These are phyloP conservation scores for Gymnarchus niloticus DNA, from an alignment of 2,113 vertebrate species.

Conservation along the genomic window DNA sequence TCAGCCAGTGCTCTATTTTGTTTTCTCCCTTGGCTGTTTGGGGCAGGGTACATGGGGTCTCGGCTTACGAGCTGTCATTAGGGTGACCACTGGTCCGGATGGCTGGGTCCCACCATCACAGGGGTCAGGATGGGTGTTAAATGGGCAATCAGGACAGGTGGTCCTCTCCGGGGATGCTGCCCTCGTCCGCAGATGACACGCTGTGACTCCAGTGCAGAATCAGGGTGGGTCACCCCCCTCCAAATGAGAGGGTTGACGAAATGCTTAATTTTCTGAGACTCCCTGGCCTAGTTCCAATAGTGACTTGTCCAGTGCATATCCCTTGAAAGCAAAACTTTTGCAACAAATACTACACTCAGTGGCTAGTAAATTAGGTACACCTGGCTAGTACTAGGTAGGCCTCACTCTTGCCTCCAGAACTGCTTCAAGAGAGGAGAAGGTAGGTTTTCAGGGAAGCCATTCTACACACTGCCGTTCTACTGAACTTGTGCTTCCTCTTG, in stretches of 20 bases:
- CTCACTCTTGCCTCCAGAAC: not conserved
- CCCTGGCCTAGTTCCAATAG: constrained; percentile 42
- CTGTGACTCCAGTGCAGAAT: constrained; percentile 28
- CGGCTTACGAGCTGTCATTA: no score
- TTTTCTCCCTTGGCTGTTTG: not conserved
- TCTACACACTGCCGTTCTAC: not conserved
- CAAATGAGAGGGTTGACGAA: constrained; percentile 59
- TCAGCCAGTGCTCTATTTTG: not conserved
- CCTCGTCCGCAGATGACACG: constrained; percentile 39
- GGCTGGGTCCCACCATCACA: no score
- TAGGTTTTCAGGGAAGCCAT: no score
- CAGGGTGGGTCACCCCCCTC: constrained; percentile 53
- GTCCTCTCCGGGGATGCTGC: not conserved
- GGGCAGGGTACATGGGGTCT: no score
- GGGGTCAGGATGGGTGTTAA: not conserved
- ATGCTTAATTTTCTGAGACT: constrained; percentile 46
- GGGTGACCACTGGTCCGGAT: no score
- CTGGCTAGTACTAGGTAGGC: not conserved
- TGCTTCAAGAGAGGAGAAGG: no score
- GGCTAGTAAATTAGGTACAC: not conserved
- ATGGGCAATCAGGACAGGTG: not conserved
- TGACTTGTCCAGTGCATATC: not conserved
- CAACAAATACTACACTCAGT: not conserved
- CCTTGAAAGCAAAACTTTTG: constrained; percentile 27
- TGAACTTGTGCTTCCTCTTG: not conserved